Conservation (phyloP, 2,113 vertebrate species). For the Sinocyclocheilus anshuiensis region DNA sequence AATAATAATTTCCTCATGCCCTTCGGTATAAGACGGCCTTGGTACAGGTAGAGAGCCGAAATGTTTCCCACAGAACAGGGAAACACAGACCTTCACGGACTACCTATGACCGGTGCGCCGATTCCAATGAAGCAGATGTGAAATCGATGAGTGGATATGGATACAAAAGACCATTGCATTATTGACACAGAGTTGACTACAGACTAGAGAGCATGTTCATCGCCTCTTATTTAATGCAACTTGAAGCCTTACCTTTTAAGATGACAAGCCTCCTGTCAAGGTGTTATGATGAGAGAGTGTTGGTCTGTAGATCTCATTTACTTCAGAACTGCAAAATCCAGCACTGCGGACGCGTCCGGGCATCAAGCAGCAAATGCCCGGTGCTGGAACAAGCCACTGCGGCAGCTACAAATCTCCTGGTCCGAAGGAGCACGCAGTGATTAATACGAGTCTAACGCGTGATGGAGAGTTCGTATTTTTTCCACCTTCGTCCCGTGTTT, state of each 20-base stretch:
- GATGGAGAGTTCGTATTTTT: constrained; percentile 40
- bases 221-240: neutral
- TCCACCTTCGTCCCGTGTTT: constrained; percentile 35
- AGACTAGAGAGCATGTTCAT: neutral
- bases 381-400: constrained; percentile 46
- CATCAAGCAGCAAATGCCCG: constrained; percentile 44
- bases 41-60: too few relatives aligned
- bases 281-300: constrained; percentile 17
- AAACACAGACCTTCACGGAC: neutral
- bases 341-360: constrained; percentile 35
- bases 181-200: constrained; percentile 2
- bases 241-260: constrained; percentile 41
- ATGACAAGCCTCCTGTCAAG: neutral
- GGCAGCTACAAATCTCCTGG: constrained; percentile 51
- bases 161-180: neutral
- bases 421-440: constrained; percentile 22
- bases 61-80: too few relatives aligned
- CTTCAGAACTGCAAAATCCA: constrained; percentile 44
- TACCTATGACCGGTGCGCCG: neutral
- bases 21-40: too few relatives aligned
- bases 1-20: too few relatives aligned
- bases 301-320: constrained; percentile 18
- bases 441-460: constrained; percentile 38
- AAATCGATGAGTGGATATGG: constrained; percentile 25
- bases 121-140: neutral